Evolutionary conservation across 2,113 vertebrate species (phyloP).

Genomic region (Athene cunicularia): DNA sequence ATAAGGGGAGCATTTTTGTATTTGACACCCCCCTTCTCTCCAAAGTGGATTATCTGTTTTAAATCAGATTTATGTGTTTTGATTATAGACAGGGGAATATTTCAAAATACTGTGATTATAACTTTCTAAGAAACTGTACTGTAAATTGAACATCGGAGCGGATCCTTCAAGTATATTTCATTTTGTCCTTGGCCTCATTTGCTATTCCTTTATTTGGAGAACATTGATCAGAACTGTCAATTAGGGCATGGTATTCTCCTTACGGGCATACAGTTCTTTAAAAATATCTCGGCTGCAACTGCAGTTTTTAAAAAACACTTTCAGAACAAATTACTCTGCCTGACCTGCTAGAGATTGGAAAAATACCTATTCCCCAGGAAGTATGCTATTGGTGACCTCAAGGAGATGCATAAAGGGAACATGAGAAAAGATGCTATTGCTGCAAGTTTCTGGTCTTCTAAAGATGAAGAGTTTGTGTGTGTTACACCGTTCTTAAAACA

Average conservation of each 20-base stretch:
- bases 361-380: background rate
- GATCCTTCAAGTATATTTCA: background rate
- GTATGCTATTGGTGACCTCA: background rate
- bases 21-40: background rate
- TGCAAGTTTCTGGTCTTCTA: background rate
- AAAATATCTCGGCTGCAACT: conserved; percentile 37
- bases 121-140: background rate
- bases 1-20: background rate
- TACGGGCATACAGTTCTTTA: background rate
- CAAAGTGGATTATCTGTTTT: background rate
- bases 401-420: background rate
- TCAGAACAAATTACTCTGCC: background rate
- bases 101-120: background rate
- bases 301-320: conserved; percentile 13
- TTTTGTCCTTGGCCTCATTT: conserved; percentile 58
- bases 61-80: background rate
- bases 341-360: background rate
- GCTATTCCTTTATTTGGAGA: conserved; percentile 3
- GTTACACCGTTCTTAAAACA: too few species aligned
- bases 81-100: background rate
- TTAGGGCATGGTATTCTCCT: conserved; percentile 51
- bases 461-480: background rate
- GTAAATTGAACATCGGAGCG: background rate
- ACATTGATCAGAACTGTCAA: conserved; percentile 29
- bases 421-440: background rate